Base-by-base conservation (phyloP, 2,888 invertebrate genomes). In the Ophioninae sp. region DNA sequence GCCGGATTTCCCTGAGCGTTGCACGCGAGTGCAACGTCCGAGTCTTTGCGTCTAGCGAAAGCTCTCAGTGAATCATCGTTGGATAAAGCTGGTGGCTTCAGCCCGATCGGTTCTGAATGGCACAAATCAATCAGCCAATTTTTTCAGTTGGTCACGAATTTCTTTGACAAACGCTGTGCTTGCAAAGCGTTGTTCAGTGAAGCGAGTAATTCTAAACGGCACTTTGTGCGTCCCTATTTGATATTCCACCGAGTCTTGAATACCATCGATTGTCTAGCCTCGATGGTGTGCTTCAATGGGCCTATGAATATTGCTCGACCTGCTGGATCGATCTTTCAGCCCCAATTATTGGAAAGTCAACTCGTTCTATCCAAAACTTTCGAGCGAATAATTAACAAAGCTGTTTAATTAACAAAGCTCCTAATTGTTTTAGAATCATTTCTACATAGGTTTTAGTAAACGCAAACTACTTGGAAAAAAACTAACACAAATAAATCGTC, bases 1-100 rank as follows among this genome's bases (percentile, higher is more conserved):
- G 95, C 94, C 67, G 96, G 96, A 93, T 94, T 96, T 78, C 95
- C 95, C 92, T 96, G 96, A 85, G 96, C 96, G 93, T 95, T 88
- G 90, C 92, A 87, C 88, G 91, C 80, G 90, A 91, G 83, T 90
- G 91, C 87, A 92, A 91, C 88, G 88, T 91, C 85, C 91, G 91
- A 85, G 87, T 90, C 83, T 91, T 90, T 84, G 87, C 92, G 90
- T 90, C 93, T 88, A 85, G 94, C 92, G 91, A 95, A 96, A 71
- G 95, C 94, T 90, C 94, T 95, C 86, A 94, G 93, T 92, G 94
- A 95, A 87, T 95, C 94, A 86, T 95, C 95, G 85, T 93, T 94
- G 78, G 95, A 94, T 90, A 95, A 95, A 89, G 95, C 95, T 88
- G 96, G 96, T 81, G 95, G 94, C 90, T 95, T 95, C 86, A 95